Conservation (phyloP, 2,113 vertebrate genomes). For the Enhydra lutris region DNA sequence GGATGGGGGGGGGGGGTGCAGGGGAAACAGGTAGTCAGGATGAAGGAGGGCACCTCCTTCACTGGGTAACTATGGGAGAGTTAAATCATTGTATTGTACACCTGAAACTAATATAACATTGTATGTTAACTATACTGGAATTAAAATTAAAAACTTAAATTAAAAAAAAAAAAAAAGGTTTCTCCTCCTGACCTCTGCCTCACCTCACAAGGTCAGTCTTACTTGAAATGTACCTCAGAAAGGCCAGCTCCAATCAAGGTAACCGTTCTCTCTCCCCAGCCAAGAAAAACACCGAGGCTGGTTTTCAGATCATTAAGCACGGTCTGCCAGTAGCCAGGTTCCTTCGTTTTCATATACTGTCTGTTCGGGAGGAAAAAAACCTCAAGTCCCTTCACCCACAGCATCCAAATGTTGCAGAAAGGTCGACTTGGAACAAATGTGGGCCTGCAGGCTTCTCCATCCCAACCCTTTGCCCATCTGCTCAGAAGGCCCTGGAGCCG, state of each 20-base stretch:
- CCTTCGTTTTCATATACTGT: slow-evolving; percentile 58
- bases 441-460: not conserved
- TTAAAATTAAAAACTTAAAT: not conserved
- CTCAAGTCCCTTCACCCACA: slow-evolving; percentile 18
- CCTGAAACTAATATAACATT: not conserved
- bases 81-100: not conserved
- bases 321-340: slow-evolving; percentile 63
- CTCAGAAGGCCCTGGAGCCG: not conserved
- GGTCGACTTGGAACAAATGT: not conserved
- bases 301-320: slow-evolving; percentile 74
- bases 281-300: slow-evolving; percentile 76
- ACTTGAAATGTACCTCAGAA: slow-evolving; percentile 53
- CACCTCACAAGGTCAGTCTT: not conserved
- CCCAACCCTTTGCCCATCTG: no score
- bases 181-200: not conserved
- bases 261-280: slow-evolving; percentile 64
- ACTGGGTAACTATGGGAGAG: no score
- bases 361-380: slow-evolving; percentile 8
- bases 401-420: slow-evolving; percentile 16
- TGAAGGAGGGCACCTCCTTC: not conserved
- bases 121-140: not conserved
- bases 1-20: no score
- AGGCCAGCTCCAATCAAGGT: slow-evolving; percentile 71
- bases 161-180: not conserved
- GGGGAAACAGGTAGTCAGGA: not conserved